These are phyloP conservation scores for Malthinus seriepunctatus DNA, from an alignment of 2,888 invertebrate species.

Conservation along the genomic window DNA sequence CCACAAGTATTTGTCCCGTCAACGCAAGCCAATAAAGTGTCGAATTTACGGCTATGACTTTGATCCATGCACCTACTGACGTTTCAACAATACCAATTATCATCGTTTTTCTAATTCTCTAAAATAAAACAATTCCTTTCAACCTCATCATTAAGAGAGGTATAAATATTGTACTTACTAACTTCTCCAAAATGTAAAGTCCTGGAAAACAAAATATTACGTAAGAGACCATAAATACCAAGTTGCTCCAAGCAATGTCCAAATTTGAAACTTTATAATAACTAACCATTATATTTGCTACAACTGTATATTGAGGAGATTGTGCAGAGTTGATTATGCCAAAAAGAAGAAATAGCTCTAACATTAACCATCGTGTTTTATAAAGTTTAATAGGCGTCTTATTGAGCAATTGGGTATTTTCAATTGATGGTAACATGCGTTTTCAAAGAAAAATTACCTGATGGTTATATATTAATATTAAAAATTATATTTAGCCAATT, in stretches of 20 bases:
- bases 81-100: conserved; percentile 86
- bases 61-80: conserved; percentile 87
- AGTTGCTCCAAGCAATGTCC: conserved; percentile 93
- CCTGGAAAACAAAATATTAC: conserved; percentile 97
- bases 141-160: too few relatives aligned
- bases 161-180: background rate
- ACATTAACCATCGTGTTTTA: conserved; percentile 74
- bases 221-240: conserved; percentile 97
- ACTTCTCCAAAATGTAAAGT: conserved; percentile 76
- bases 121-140: conserved; percentile 40
- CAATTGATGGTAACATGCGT: too few relatives aligned
- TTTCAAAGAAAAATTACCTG: too few relatives aligned
- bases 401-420: too few relatives aligned
- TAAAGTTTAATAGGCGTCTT: background rate
- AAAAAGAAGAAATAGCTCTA: conserved; percentile 83
- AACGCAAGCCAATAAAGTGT: conserved; percentile 88
- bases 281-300: conserved; percentile 77
- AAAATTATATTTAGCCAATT: too few relatives aligned
- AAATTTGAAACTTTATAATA: conserved; percentile 75
- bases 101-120: conserved; percentile 83
- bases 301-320: conserved; percentile 97
- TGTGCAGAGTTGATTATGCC: conserved; percentile 93
- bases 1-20: conserved; percentile 84
- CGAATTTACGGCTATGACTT: conserved; percentile 83
- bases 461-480: too few relatives aligned